Evolutionary conservation across 2,797 vertebrate species (phyloP).

Genomic region (Syndactyla subalaris): DNA sequence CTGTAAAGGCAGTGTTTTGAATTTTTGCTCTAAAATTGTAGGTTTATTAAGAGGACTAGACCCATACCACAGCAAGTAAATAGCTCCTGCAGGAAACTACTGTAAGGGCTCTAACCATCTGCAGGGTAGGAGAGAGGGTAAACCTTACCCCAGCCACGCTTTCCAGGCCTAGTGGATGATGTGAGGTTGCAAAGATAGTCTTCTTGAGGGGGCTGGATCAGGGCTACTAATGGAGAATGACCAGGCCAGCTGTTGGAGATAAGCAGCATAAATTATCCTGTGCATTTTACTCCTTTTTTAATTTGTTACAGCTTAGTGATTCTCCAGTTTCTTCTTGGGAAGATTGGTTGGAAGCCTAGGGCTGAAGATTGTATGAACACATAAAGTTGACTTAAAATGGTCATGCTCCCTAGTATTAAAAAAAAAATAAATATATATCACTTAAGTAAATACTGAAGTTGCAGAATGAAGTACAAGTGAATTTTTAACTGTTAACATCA

Average conservation of each 20-base stretch:
- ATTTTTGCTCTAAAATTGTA: not conserved
- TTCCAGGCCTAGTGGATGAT: not conserved
- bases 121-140: not conserved
- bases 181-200: not conserved
- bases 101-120: not conserved
- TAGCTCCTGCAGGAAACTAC: not conserved
- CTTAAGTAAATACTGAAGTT: not conserved
- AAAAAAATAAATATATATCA: not conserved
- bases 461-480: not conserved
- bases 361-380: not conserved
- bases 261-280: not conserved
- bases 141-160: not conserved
- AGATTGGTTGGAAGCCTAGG: not conserved
- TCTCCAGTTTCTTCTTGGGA: not conserved
- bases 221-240: not conserved
- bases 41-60: not conserved
- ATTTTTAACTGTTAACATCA: not conserved
- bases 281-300: not conserved
- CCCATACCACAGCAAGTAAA: not conserved
- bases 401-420: not conserved
- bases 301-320: not conserved
- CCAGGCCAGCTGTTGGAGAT: not conserved
- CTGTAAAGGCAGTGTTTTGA: not conserved
- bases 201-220: not conserved
- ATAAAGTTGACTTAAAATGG: not conserved